These are phyloP conservation scores for Emmelina monodactyla DNA, from an alignment of 2,888 invertebrate species.

Conservation along the genomic window DNA sequence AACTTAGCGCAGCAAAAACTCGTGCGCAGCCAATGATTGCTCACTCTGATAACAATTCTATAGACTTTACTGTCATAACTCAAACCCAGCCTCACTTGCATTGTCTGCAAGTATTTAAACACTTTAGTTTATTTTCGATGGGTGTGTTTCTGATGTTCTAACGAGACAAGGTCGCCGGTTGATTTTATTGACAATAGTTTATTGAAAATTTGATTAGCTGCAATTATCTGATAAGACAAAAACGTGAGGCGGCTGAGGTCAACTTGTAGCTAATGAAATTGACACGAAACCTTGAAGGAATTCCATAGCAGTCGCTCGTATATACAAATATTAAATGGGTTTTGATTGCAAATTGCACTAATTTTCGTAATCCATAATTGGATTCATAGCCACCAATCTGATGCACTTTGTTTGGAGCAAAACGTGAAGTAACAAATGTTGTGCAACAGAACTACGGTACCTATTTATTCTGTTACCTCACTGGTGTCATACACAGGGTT, in stretches of 20 bases:
- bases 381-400: conserved; percentile 31
- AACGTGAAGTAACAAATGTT: too few relatives aligned
- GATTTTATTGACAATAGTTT: conserved; percentile 39
- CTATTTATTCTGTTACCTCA: too few relatives aligned
- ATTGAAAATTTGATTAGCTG: conserved; percentile 20
- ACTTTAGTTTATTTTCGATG: background rate
- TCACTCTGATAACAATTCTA: conserved; percentile 36
- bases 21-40: conserved; percentile 34
- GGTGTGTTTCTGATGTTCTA: conserved; percentile 10
- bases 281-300: conserved; percentile 1
- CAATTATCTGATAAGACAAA: conserved; percentile 46
- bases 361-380: conserved; percentile 33
- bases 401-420: conserved; percentile 35
- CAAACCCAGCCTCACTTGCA: conserved; percentile 40
- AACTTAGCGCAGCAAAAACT: conserved; percentile 33
- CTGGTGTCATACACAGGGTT: too few relatives aligned
- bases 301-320: background rate
- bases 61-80: conserved; percentile 38
- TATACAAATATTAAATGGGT: too few relatives aligned
- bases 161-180: conserved; percentile 35
- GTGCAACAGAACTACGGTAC: too few relatives aligned
- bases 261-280: conserved; percentile 10
- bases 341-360: too few relatives aligned
- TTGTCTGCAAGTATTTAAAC: conserved; percentile 28
- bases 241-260: conserved; percentile 50